Base-by-base conservation (phyloP, 2,113 vertebrate genomes). In the Cyanoderma ruficeps region DNA sequence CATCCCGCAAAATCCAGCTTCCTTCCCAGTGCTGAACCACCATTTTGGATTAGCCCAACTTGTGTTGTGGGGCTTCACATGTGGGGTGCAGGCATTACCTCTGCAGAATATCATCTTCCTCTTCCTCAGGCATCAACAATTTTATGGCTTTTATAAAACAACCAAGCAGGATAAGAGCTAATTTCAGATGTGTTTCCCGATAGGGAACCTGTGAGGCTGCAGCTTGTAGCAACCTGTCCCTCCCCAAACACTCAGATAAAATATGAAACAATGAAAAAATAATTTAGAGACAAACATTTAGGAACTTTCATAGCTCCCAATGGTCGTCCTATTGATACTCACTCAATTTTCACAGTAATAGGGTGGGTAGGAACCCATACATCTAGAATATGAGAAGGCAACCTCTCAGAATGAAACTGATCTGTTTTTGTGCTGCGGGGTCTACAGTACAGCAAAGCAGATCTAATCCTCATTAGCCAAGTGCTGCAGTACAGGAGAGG, bases 381-480 rank as follows among this genome's bases (percentile, higher is more conserved):
- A 57, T 41, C 25, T 69, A 25, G 55, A 80, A 44, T 1, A 28
- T 7, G 7, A 55, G 75, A 53, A 76, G 21, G 18, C 22, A 65
- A 86, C 46, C 37, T 77, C 30, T 89, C 42, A 53, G 78, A 61
- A 44, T 46, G 46, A 50, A 83, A 57, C 25, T 18, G 55, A 50
- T 65, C 63, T 67, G 27, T 86, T 80, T 83, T 85, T 47, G 21
- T 2, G 4, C 56, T 61, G 47, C 13, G 63, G 15, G 37, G 7
- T 46, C 71, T 83, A 47, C 44, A 60, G 23, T 19, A 47, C 13
- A 67, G 31, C 13, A 28, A 63, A 94, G 47, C 69, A 70, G 83
- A 44, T 94, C 87, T 75, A 80, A 71, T 75, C 71, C 47, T 87
- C 52, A 41, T 81, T 67, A 81, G 60, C n/a, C 21, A 77, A 78